Percentiles rank a stretch among this genome's conserved stretches.
Conservation (phyloP, 2,113 vertebrate species). For the Bubalus kerabau region DNA sequence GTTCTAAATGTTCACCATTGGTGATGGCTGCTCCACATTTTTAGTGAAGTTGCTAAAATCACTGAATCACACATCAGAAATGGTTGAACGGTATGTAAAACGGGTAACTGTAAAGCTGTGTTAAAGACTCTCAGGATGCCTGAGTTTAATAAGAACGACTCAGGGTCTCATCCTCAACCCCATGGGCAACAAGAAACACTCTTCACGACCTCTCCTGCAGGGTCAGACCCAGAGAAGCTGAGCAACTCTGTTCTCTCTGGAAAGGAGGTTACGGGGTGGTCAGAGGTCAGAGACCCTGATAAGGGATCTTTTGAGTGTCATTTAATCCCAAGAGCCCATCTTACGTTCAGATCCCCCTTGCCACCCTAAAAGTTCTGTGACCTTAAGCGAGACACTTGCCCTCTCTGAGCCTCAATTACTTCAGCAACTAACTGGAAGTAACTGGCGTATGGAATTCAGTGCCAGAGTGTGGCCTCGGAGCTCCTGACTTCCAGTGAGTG, state of each 20-base stretch:
- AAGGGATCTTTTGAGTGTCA: neutral
- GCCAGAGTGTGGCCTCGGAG: neutral
- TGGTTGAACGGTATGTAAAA: neutral
- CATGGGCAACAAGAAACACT: neutral
- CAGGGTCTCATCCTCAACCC: neutral
- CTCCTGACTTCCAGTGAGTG: neutral
- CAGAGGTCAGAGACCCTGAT: neutral
- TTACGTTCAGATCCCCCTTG: neutral
- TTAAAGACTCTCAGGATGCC: neutral
- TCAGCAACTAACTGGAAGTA: neutral
- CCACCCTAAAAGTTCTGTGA: neutral
- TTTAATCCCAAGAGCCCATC: neutral
- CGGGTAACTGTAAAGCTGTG: neutral
- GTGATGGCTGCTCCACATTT: neutral
- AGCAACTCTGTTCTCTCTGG: neutral
- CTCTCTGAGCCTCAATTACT: neutral
- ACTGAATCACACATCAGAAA: too few relatives aligned
- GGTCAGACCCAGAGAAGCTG: neutral
- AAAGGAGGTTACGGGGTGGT: too few relatives aligned
- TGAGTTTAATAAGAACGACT: neutral
- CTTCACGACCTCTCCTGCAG: neutral
- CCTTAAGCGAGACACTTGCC: neutral
- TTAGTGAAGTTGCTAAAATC: neutral
- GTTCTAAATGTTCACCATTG: neutral
- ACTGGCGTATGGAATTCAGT: accelerated